Conservation (phyloP, 2,113 vertebrate genomes). For the Isurus oxyrinchus region DNA sequence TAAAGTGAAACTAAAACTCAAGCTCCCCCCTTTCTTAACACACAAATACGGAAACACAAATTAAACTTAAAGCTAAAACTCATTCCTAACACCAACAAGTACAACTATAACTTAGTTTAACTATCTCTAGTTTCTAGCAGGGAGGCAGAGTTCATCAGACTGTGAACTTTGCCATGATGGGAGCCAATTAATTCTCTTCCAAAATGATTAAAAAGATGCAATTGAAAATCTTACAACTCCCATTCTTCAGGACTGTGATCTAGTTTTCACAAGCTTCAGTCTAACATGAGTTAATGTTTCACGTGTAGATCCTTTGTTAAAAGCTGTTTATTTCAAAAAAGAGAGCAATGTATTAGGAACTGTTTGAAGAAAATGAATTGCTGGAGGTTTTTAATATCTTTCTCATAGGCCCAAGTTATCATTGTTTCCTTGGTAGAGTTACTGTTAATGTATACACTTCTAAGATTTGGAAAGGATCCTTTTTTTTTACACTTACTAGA, state of each 20-base stretch:
- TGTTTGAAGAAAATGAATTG: not conserved
- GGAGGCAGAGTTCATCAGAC: not conserved
- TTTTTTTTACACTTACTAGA: not conserved
- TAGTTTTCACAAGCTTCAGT: not conserved
- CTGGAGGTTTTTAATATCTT: not conserved
- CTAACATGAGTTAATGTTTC: not conserved
- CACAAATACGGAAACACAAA: no score
- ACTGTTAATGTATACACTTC: not conserved
- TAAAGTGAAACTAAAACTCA: no score
- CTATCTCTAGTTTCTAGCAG: no score
- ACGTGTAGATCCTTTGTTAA: not conserved
- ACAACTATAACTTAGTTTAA: no score
- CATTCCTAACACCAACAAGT: no score
- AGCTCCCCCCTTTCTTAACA: no score
- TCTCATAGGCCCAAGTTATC: not conserved
- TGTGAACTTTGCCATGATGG: not conserved
- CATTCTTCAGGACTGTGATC: not conserved
- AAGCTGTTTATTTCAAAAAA: not conserved
- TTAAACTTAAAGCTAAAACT: no score
- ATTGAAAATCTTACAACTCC: not conserved
- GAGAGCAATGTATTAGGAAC: not conserved
- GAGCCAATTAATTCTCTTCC: not conserved
- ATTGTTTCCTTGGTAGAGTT: not conserved
- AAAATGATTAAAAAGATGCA: not conserved
- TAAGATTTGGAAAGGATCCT: not conserved